Evolutionary conservation across 2,888 invertebrate species (phyloP).

Genomic region (Lydus trimaculatus): DNA sequence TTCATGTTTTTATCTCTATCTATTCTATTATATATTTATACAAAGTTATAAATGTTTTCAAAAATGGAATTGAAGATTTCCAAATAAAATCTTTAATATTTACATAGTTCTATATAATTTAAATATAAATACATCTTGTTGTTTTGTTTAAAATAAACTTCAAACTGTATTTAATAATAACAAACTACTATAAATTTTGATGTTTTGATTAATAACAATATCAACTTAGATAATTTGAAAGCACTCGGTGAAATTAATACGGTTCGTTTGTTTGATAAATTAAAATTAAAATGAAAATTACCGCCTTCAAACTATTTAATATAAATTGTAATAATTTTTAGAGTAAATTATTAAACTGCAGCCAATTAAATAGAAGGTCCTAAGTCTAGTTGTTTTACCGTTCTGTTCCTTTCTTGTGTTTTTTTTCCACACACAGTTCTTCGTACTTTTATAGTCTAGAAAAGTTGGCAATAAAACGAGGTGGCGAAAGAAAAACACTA

Average conservation of each 20-base stretch:
- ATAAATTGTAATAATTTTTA: background rate
- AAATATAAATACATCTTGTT: background rate
- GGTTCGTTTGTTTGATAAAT: constrained; percentile 1
- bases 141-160: background rate
- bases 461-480: constrained; percentile 6
- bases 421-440: background rate
- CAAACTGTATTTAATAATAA: background rate
- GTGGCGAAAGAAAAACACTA: constrained; percentile 8
- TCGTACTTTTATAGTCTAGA: background rate
- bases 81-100: background rate
- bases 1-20: background rate
- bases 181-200: background rate
- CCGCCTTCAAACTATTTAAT: background rate
- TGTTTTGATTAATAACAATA: constrained; percentile 1
- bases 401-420: background rate
- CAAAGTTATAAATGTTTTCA: background rate
- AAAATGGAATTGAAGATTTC: background rate
- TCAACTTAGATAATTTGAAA: background rate
- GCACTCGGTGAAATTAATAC: background rate
- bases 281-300: constrained; percentile 2
- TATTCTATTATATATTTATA: background rate
- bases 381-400: background rate
- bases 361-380: background rate
- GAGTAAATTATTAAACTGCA: background rate
- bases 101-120: background rate